A percentile compares a stretch with the other conserved stretches of the same genome.
These are phyloP conservation scores for Nettapus auritus DNA, from an alignment of 2,113 vertebrate species.

Conservation along the genomic window DNA sequence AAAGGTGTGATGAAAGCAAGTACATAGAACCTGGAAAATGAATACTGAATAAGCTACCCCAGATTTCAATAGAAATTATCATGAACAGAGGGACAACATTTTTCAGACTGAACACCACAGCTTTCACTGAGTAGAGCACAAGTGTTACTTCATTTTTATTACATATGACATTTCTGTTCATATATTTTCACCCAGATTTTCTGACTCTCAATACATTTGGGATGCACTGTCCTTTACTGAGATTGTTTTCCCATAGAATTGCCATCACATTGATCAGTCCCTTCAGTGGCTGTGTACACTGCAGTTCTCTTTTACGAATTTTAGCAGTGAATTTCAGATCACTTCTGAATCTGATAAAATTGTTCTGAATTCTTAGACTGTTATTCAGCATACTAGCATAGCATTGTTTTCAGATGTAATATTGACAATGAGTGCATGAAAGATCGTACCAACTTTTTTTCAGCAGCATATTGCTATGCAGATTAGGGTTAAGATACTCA, in stretches of 20 bases:
- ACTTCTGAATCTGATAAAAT: not conserved
- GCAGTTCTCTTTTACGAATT: not conserved
- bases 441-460: not conserved
- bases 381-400: not conserved
- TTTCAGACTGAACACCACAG: not conserved
- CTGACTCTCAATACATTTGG: not conserved
- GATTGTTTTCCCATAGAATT: not conserved
- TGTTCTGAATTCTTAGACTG: not conserved
- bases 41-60: not conserved
- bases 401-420: not conserved
- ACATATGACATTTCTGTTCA: not conserved
- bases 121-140: not conserved
- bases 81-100: not conserved
- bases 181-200: not conserved
- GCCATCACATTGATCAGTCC: not conserved
- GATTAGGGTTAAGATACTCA: not conserved
- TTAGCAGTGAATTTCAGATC: not conserved
- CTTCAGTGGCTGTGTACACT: not conserved
- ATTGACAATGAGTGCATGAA: not conserved
- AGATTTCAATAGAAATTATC: not conserved
- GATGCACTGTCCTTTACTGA: accelerated
- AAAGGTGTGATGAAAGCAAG: not conserved
- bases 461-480: not conserved
- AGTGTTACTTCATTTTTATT: not conserved
- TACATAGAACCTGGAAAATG: not conserved